Evolutionary conservation across 2,113 vertebrate species (phyloP), one percentile per base, ranked within the genome.

Genomic region (Proteles cristata): DNA sequence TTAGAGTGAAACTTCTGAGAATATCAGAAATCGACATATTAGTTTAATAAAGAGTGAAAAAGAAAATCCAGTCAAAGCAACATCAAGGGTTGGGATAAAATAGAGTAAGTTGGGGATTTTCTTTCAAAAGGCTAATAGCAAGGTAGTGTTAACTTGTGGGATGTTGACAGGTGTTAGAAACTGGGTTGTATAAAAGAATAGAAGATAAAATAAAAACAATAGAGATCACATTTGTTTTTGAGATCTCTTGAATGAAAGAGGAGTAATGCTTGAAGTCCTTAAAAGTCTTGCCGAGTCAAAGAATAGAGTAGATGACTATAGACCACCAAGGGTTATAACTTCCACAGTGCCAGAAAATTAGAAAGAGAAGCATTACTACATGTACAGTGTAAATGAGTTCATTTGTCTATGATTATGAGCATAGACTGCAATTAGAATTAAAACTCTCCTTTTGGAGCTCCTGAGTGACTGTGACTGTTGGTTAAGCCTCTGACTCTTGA

Each of bases 1-100:
- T 96, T 96, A 96, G 45, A 97, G 68, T 11, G 95, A 91, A 87
- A 96, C 68, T 97, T 33, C 12, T 7, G 25, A 93, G 93, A 97
- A 82, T 77, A 66, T 82, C 63, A 97, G 91, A 45, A 84, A 96
- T 92, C 0, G 33, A 95, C 68, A 82, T 17, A 95, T 86, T 74
- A 77, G 43, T 96, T 92, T 94, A 96, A 84, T 88, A 93, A 97
- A 97, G 80, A 85, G n/a, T 55, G n/a, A 87, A 35, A 76, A 90
- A 48, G 21, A 73, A 91, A 88, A 92, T 85, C 1, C 35, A 96
- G 58, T 94, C 84, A 96, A 48, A 95, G 50, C 0, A 79, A 39
- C 66, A 84, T 53, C 43, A 91, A 50, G 11, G 43, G 96, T 96
- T 96, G 53, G 63, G 33, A 53, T 82, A 66, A 68, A 91, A 82